Percentiles rank a stretch among this genome's conserved stretches.
phyloP scores from a whole-genome alignment of 2,888 invertebrate species.

The Trichacis sp. region DNA sequence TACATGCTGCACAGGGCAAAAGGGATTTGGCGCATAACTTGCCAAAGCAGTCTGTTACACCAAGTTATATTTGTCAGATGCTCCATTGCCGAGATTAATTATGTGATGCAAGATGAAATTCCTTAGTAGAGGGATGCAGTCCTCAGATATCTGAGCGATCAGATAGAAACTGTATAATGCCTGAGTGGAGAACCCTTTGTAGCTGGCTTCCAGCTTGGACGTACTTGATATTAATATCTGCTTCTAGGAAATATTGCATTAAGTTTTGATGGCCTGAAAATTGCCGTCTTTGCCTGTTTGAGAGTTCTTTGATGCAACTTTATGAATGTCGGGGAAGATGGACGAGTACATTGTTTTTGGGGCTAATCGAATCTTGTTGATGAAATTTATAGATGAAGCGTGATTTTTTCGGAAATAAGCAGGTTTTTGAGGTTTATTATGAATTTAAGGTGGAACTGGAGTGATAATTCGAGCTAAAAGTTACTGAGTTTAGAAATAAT shows the following conservation, averaged over 20 bases:
- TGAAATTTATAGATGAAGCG: too few species aligned
- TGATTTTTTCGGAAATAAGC: too few species aligned
- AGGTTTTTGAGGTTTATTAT: too few species aligned
- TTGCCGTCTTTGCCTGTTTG: too few species aligned
- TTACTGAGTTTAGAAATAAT: too few species aligned
- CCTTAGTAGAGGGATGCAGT: constrained; percentile 46
- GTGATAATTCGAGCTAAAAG: too few species aligned
- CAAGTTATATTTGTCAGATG: constrained; percentile 56
- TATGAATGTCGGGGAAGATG: too few species aligned
- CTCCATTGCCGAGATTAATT: constrained; percentile 64
- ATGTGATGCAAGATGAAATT: constrained; percentile 62
- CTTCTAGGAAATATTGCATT: background rate
- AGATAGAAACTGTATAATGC: constrained; percentile 30
- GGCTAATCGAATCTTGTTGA: too few species aligned
- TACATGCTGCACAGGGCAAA: background rate
- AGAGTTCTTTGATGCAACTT: too few species aligned
- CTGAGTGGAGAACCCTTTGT: constrained; percentile 27
- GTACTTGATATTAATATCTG: constrained; percentile 24
- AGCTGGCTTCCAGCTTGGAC: constrained; percentile 2
- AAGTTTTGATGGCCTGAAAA: too few species aligned
- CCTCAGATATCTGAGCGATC: constrained; percentile 19
- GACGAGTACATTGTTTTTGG: too few species aligned
- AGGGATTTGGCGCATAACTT: constrained; percentile 2
- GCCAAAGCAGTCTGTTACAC: constrained; percentile 15
- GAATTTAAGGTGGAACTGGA: too few species aligned